A percentile compares a stretch with the other conserved stretches of the same genome.
Conservation (phyloP, 23 tunicate species). For the Styela plicata region DNA sequence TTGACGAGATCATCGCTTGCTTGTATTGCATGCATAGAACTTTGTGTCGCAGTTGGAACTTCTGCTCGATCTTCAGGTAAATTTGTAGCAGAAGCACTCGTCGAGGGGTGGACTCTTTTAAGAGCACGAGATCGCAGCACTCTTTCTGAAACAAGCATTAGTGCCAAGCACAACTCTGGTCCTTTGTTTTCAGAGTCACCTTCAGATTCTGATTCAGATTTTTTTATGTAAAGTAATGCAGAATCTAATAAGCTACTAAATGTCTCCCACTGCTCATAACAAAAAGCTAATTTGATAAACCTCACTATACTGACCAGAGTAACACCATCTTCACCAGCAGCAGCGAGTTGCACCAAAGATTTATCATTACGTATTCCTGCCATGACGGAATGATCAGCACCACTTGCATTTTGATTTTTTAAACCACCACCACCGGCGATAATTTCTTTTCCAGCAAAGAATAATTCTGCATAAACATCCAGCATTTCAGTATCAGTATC, state of each 20-base stretch:
- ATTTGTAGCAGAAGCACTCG: constrained; percentile 51
- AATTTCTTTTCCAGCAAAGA: constrained; percentile 91
- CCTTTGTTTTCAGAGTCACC: constrained; percentile 46
- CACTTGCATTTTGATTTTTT: constrained; percentile 43
- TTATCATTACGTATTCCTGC: constrained; percentile 70
- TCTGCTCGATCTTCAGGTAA: constrained; percentile 38
- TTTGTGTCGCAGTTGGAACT: constrained; percentile 37
- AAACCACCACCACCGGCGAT: constrained; percentile 93
- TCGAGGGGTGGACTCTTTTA: constrained; percentile 23
- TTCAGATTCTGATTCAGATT: constrained; percentile 11
- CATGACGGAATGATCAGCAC: constrained; percentile 80
- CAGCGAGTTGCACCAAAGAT: constrained; percentile 73
- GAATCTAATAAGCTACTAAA: constrained; percentile 72
- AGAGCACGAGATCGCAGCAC: constrained; percentile 44
- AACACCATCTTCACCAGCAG: constrained; percentile 79
- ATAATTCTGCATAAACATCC: constrained; percentile 76
- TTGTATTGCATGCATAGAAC: constrained; percentile 30
- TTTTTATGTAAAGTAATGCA: constrained; percentile 65
- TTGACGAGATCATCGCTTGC: constrained; percentile 76
- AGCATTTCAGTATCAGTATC: constrained; percentile 64
- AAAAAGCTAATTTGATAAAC: constrained; percentile 88
- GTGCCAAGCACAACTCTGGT: constrained; percentile 75
- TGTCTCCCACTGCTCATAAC: constrained; percentile 88
- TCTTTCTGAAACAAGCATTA: constrained; percentile 73
- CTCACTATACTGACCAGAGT: constrained; percentile 66